Evolutionary conservation across 2,113 vertebrate species (phyloP).

Genomic region (Chloebia gouldiae): DNA sequence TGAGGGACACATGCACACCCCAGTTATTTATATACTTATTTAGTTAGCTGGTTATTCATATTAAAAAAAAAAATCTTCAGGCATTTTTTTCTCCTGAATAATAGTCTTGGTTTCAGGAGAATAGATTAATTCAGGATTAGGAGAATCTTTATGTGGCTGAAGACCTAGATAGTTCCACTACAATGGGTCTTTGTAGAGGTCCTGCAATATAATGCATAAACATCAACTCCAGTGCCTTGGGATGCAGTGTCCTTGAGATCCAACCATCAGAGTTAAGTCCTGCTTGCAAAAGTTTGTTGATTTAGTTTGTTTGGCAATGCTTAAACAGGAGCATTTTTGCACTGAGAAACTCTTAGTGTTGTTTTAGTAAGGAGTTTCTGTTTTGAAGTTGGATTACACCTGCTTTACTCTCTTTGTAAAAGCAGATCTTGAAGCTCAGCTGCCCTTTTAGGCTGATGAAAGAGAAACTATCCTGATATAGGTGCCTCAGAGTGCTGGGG

Average conservation of each 20-base stretch:
- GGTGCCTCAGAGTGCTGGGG: background rate
- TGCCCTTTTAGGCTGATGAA: background rate
- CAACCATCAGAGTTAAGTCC: background rate
- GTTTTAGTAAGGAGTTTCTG: background rate
- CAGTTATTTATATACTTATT: background rate
- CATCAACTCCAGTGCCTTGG: background rate
- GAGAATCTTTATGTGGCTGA: background rate
- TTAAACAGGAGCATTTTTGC: background rate
- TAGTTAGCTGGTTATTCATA: background rate
- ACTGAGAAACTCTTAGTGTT: background rate
- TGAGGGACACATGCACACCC: background rate
- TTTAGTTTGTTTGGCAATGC: background rate
- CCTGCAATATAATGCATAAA: background rate
- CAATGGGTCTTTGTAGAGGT: background rate
- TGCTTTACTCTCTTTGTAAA: background rate
- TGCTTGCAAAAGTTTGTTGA: background rate
- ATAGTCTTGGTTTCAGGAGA: background rate
- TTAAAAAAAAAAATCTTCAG: background rate
- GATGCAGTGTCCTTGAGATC: background rate
- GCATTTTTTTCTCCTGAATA: background rate
- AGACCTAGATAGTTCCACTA: background rate
- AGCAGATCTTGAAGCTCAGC: background rate
- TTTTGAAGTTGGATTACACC: background rate
- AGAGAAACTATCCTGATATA: background rate
- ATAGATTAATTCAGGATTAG: background rate